Conservation (phyloP, 2,888 invertebrate species). For the Chelonus formosanus region DNA sequence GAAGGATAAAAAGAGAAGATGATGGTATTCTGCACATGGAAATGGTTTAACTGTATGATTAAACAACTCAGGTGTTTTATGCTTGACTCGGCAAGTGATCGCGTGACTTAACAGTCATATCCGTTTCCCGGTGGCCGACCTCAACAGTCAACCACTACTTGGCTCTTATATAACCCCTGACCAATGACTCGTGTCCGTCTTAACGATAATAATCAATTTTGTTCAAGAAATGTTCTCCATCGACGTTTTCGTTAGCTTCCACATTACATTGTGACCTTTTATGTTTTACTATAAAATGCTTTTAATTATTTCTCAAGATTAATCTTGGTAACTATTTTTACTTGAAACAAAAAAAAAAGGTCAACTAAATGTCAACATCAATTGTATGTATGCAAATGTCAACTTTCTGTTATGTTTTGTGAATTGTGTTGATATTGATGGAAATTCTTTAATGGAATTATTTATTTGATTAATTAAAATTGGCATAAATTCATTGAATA, state of each 20-base stretch:
- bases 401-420: conserved; percentile 18
- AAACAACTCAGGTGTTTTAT: conserved; percentile 63
- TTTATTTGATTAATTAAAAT: too few species aligned
- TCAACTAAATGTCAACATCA: conserved; percentile 54
- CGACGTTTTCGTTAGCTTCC: conserved; percentile 41
- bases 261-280: conserved; percentile 24
- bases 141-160: conserved; percentile 54
- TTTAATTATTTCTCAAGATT: conserved; percentile 7
- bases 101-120: conserved; percentile 63
- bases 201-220: conserved; percentile 37
- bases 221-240: conserved; percentile 41
- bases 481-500: too few species aligned
- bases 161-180: conserved; percentile 39
- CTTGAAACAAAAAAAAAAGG: conserved; percentile 47
- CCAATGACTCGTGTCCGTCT: conserved; percentile 51
- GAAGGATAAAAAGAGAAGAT: neutral
- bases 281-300: conserved; percentile 14
- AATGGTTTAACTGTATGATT: conserved; percentile 50
- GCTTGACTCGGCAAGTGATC: conserved; percentile 49
- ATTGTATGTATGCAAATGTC: conserved; percentile 53
- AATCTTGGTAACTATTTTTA: conserved; percentile 7
- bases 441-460: too few species aligned
- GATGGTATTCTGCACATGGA: conserved; percentile 4
- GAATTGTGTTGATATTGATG: too few species aligned
- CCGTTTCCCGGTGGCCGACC: conserved; percentile 55